A percentile compares a stretch with the other conserved stretches of the same genome.
These are phyloP conservation scores for Archips crataeganus DNA, from an alignment of 2,888 invertebrate species.

Conservation along the genomic window DNA sequence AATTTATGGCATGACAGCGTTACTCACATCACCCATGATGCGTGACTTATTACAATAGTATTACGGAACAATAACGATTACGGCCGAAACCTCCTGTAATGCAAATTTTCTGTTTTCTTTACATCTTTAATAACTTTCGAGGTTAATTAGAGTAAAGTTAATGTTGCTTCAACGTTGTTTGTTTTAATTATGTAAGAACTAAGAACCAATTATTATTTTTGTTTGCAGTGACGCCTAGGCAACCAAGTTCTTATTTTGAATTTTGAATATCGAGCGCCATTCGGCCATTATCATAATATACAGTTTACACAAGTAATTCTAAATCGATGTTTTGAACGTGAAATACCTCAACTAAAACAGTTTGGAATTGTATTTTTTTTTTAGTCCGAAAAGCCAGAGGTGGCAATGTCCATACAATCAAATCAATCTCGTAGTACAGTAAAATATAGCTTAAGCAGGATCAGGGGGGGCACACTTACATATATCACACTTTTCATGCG, in stretches of 20 bases:
- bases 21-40: slow-evolving; percentile 72
- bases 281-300: background rate
- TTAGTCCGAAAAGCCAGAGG: too few relatives aligned
- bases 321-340: background rate
- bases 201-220: slow-evolving; percentile 26
- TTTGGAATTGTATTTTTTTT: background rate
- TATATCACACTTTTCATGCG: too few relatives aligned
- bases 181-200: slow-evolving; percentile 8
- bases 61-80: background rate
- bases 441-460: too few relatives aligned
- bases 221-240: slow-evolving; percentile 35
- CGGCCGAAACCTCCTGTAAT: background rate
- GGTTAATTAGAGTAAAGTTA: background rate
- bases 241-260: slow-evolving; percentile 24
- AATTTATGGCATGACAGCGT: background rate
- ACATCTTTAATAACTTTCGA: slow-evolving; percentile 6
- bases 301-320: background rate
- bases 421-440: too few relatives aligned
- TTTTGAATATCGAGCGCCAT: slow-evolving; percentile 37
- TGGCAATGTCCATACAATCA: too few relatives aligned
- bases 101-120: slow-evolving; percentile 3
- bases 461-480: too few relatives aligned
- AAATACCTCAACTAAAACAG: background rate
- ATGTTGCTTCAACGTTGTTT: slow-evolving; percentile 1
- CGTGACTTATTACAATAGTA: background rate